Evolutionary conservation across 2,888 invertebrate genomes (phyloP).

Genomic region (Epinotia bilunana): DNA sequence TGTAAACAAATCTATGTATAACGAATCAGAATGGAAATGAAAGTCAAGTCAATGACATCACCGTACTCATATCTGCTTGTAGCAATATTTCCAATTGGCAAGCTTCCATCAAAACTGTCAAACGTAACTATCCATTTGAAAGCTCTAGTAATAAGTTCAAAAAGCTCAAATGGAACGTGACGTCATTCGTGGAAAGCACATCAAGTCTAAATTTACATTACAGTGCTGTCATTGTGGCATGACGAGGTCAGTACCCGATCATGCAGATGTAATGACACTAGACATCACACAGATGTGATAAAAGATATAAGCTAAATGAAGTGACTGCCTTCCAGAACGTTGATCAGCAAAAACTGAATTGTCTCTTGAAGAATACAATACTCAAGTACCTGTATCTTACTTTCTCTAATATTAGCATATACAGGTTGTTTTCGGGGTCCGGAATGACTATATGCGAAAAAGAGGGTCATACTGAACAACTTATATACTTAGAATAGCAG

Average conservation of each 20-base stretch:
- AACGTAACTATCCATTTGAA: constrained; percentile 29
- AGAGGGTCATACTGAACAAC: too few species aligned
- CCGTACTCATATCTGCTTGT: constrained; percentile 4
- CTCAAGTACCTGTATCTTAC: too few species aligned
- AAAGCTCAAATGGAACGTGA: constrained; percentile 35
- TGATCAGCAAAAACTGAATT: neutral
- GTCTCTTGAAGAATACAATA: neutral
- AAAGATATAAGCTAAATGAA: neutral
- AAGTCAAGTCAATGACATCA: constrained; percentile 32
- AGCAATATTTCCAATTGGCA: constrained; percentile 38
- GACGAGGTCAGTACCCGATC: constrained; percentile 21
- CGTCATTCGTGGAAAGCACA: constrained; percentile 29
- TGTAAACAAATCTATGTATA: constrained; percentile 23
- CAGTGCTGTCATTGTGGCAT: constrained; percentile 26
- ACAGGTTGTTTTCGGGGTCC: too few species aligned
- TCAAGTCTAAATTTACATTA: constrained; percentile 31
- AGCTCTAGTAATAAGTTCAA: constrained; percentile 38
- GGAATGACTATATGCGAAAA: too few species aligned
- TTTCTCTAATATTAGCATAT: too few species aligned
- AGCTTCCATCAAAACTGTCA: constrained; percentile 37
- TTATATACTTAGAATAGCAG: too few species aligned
- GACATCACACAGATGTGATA: neutral
- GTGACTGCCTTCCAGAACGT: neutral
- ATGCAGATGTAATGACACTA: neutral
- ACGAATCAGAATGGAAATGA: constrained; percentile 10